Evolutionary conservation across 1,140 invertebrate species (phyloP), one percentile per base, ranked within the genome.

Genomic region (Calycopis cecrops): DNA sequence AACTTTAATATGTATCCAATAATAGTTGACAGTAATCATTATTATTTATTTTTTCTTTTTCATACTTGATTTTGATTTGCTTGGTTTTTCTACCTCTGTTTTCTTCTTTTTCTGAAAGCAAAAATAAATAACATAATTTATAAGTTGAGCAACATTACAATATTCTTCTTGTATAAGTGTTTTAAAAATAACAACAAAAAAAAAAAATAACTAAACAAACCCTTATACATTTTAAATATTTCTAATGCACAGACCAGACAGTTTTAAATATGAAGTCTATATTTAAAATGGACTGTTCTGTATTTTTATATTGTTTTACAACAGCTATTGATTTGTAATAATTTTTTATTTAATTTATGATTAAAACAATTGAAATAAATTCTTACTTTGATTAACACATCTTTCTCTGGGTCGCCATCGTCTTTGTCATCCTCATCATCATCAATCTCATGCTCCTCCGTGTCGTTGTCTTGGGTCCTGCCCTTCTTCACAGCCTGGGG

Each of bases 311-410:
- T n/a, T n/a, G n/a, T n/a, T n/a, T n/a, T n/a, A n/a, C n/a, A n/a
- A n/a, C n/a, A n/a, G n/a, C n/a, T n/a, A n/a, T n/a, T n/a, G n/a
- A n/a, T n/a, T n/a, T n/a, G n/a, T n/a, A n/a, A n/a, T n/a, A 49
- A 49, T 12, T 4, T 33, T 49, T 33, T 34, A 34, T 8, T 8
- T 1, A 33, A 2, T 33, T 11, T 16, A 21, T 21, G 17, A 21
- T 11, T 4, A 18, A 4, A 16, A 7, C 44, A 18, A 6, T 17
- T 10, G 55, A 44, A 55, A 52, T 0, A 49, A 35, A 40, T 28
- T 53, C 4, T 54, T 75, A 94, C 93, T 88, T 96, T 95, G 38
- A 97, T 95, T 88, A 96, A 92, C 6, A 91, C 91, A 86, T 97
- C 95, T 52, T 89, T 89, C 52, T 92, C 90, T 16, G 94, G 63